Base-by-base conservation (phyloP, 2,888 invertebrate genomes). In the Agrypnus murinus region DNA sequence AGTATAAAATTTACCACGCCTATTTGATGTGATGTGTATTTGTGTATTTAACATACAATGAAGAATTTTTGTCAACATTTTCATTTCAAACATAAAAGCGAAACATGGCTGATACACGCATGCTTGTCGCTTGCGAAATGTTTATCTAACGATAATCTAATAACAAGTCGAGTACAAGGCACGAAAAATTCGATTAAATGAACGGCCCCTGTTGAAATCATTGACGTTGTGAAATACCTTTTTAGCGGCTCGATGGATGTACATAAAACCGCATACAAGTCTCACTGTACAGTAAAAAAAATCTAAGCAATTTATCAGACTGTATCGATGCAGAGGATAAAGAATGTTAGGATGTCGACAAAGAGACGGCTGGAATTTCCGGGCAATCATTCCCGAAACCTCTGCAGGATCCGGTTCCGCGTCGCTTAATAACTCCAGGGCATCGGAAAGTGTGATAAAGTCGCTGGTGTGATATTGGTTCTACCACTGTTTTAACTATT, bases 361-460 rank as follows among this genome's bases (percentile, higher is more conserved):
- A 74, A 75, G 75, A 77, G 79, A 81, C 80, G 78, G 76, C 77
- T 77, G 79, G 78, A 77, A 78, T 81, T 81, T 81, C 80, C 79
- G 78, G 77, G 77, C 79, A 79, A 81, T 80, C 78, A 79, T 79
- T 81, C 78, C 75, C 76, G 73, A 75, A 77, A 74, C 78, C 76
- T 71, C 72, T 73, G 75, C 76, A 73, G 77, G 79, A 78, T 77
- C 77, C 77, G 78, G 76, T 76, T 75, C 75, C 77, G 75, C 74
- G 75, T 78, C 78, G 79, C 79, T 81, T 81, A 80, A 80, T 80
- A 81, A 80, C 80, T 78, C 75, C 71, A 74, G 73, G 75, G 62
- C 69, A 72, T 63, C 58, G 59, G 50, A 63, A 43, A 60, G 69
- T 69, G 65, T 57, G 69, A 72, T 72, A 72, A 72, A 72, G 69